Evolutionary conservation across 2,797 vertebrate species (phyloP), one percentile per base, ranked within the genome.

Genomic region (Pantherophis alleghaniensis): DNA sequence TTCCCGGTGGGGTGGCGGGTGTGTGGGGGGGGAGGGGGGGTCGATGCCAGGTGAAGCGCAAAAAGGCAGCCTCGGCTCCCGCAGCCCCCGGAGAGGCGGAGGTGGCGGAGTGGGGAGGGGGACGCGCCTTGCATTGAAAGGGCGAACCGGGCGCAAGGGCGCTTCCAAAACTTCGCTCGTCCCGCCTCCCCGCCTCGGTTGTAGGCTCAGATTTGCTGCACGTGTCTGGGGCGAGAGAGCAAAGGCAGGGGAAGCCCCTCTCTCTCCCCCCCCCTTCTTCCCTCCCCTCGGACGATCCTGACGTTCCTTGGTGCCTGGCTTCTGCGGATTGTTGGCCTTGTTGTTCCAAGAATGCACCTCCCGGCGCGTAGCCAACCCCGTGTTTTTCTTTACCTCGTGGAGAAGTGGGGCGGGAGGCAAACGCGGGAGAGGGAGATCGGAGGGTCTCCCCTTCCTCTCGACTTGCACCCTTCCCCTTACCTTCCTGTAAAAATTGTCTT

Each of bases 401-500:
- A 37, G 51, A 24, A 86, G 22, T 37, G 32, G 88, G 90, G 91
- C 5, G 14, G 57, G 93, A 7, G 47, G 47, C 47, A 51, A 11
- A 63, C 24, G 60, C 1, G 9, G 22, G 7, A 1, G 22, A 7
- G 7, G 7, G 56, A 89, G 91, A 2, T 28, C 28, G 89, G 57
- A 4, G 3, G 7, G 18, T 42, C 18, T 22, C 37, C 74, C 18
- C 32, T n/a, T 7, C 37, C 74, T 42, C 18, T 22, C 7, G 20
- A 22, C 74, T 42, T 42, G 18, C 61, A 57, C 61, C 7, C 53
- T 2, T 2, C n/a, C 92, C 60, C 95, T 97, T 96, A 94, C 95
- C 95, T 96, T 95, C 93, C 94, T 97, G 94, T 96, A 96, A 51
- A 51, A 7, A 97, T 96, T 95, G 96, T 92, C 95, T 94, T 90